Evolutionary conservation across 2,888 invertebrate species (phyloP), one percentile per base, ranked within the genome.

Genomic region (Scaptodrosophila latifasciaeformis): DNA sequence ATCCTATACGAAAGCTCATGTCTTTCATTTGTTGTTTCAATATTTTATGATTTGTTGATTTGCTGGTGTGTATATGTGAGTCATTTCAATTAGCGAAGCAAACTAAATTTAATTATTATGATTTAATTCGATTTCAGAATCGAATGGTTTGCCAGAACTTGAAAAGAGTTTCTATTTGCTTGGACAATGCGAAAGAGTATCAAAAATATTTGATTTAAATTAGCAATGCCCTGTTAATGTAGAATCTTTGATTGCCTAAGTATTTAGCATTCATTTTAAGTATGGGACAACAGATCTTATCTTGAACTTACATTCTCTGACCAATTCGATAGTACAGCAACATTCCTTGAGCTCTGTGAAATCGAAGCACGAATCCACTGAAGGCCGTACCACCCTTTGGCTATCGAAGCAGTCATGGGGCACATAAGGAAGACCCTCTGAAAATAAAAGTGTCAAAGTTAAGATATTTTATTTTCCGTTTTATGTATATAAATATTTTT

Each of bases 351-450:
- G 70, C 62, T 85, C 83, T 31, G 78, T 82, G 51, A 84, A 86
- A 12, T 67, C 71, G 64, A 83, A 84, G 53, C 86, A 86, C 10
- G 87, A 86, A 13, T 84, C 86, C 34, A 81, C 78, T 1, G 81
- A 82, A 24, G 85, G 70, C 48, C 70, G 70, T 54, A 82, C 81
- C 15, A 79, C 62, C 53, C 82, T 83, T 51, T 85, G 85, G 19
- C 85, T 85, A 43, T 85, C 82, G 65, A 85, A 87, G 51, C 86
- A 86, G 19, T 84, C 81, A 55, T 86, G 86, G 1, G 86, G 86
- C 9, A 87, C 82, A 60, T 84, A 86, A 27, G 86, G 86, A n/a
- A 86, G 61, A 50, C 86, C 85, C 69, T 87, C 87, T 86, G 77
- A 15, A 49, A 64, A 18, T 58, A 17, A 30, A 35, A 34, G 5